These are phyloP conservation scores for Adelges cooleyi DNA, from an alignment of 1,140 invertebrate genomes.

Conservation along the genomic window DNA sequence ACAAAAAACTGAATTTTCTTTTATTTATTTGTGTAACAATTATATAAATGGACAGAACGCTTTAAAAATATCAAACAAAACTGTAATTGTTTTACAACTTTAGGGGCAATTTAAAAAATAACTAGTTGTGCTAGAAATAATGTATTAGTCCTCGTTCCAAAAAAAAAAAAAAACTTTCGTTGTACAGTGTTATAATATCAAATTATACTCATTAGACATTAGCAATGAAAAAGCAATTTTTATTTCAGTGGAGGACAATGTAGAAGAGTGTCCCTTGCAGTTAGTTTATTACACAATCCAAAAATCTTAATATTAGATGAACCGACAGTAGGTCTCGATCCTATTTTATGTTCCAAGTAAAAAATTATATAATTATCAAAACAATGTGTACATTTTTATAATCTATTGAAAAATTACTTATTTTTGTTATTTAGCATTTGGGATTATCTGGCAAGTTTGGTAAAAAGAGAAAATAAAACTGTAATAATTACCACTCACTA, in stretches of 20 bases:
- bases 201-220: too few relatives aligned
- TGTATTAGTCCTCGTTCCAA: too few relatives aligned
- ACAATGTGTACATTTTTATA: conserved; percentile 73
- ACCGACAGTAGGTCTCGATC: conserved; percentile 84
- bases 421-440: conserved; percentile 72
- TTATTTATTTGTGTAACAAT: too few relatives aligned
- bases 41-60: too few relatives aligned
- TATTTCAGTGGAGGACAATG: conserved; percentile 89
- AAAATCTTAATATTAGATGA: conserved; percentile 71
- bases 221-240: conserved; percentile 32
- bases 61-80: too few relatives aligned
- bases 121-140: too few relatives aligned
- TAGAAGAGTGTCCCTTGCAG: conserved; percentile 79
- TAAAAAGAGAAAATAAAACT: conserved; percentile 46
- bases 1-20: too few relatives aligned
- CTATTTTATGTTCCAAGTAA: conserved; percentile 72
- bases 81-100: too few relatives aligned
- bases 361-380: conserved; percentile 35
- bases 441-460: conserved; percentile 59
- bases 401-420: conserved; percentile 45
- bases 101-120: too few relatives aligned
- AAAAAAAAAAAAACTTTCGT: too few relatives aligned
- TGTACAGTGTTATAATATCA: too few relatives aligned
- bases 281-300: conserved; percentile 83
- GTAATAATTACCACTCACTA: conserved; percentile 90